Evolutionary conservation across 2,888 invertebrate genomes (phyloP), one percentile per base, ranked within the genome.

Genomic region (Spodoptera exigua): DNA sequence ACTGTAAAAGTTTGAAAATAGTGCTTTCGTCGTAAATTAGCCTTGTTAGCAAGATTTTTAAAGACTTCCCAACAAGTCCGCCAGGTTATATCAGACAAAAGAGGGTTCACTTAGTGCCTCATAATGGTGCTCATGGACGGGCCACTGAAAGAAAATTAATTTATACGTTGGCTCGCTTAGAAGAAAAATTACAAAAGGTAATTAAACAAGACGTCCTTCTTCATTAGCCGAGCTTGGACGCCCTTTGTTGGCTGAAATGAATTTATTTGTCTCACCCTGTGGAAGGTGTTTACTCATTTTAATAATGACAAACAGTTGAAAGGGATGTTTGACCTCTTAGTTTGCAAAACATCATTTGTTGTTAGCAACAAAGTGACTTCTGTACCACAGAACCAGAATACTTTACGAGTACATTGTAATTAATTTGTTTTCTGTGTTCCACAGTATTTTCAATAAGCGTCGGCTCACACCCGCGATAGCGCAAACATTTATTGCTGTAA

Each of bases 111-210:
- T 88, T 85, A 85, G 84, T 76, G 78, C 79, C 76, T 80, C 76
- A 80, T 87, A 88, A 88, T 85, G 85, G 85, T 79, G 72, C 85
- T 86, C 80, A 78, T 82, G 80, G 82, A 78, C 81, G 81, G 75
- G 81, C 82, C 67, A 85, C 85, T 86, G 86, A 83, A 89, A 83
- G 84, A 85, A 89, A 91, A 89, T 89, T 87, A 89, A 89, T 90
- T 92, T 91, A 89, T 88, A 88, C 86, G 84, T 83, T 82, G 82
- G 80, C 85, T 79, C 84, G 84, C 85, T 89, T 85, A 85, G 85
- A 81, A 85, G 82, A 93, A 92, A 93, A 92, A 93, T 89, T 91
- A 90, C 87, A 88, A 90, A 89, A 90, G 89, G 89, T 91, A 92
- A 93, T 92, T 91, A 92, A 84, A 91, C 86, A 85, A 86, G 87